A percentile compares a stretch with the other conserved stretches of the same genome.
These are phyloP conservation scores for Spodoptera litura DNA, from an alignment of 1,140 invertebrate species.

Conservation along the genomic window DNA sequence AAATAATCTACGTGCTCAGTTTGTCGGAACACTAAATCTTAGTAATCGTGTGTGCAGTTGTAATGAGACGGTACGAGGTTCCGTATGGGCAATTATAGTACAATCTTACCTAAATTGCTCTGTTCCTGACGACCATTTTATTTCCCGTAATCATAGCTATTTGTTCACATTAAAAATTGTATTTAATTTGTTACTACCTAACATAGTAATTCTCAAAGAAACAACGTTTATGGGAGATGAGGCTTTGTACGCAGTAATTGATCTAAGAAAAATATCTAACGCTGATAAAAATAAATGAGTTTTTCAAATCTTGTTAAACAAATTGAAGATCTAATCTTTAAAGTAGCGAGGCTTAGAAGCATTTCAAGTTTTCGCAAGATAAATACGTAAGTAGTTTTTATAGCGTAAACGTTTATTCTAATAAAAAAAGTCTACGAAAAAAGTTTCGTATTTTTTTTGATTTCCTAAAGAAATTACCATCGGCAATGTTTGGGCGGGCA, in stretches of 20 bases:
- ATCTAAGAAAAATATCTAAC: not conserved
- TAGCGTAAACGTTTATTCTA: no score
- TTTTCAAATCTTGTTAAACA: not conserved
- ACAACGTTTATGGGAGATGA: no score
- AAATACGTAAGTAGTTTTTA: not conserved
- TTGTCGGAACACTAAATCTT: conserved; percentile 43
- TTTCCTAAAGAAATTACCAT: conserved; percentile 14
- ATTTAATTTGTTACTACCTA: not conserved
- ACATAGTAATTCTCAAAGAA: no score
- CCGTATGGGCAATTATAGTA: conserved; percentile 35
- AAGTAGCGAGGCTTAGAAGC: not conserved
- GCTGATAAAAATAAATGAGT: not conserved
- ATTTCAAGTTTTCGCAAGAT: not conserved
- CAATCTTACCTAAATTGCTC: conserved; percentile 31
- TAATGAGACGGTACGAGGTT: conserved; percentile 30
- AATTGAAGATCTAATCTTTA: conserved; percentile 16
- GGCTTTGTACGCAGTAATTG: not conserved
- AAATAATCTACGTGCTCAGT: conserved; percentile 43
- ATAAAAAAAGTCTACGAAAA: not conserved
- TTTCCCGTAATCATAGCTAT: conserved; percentile 21
- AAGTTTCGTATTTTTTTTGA: not conserved
- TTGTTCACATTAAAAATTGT: conserved; percentile 9
- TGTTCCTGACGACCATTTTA: conserved; percentile 19
- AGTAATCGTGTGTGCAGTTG: conserved; percentile 48
- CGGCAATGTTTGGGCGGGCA: conserved; percentile 62